Evolutionary conservation across 2,888 invertebrate species (phyloP).

Genomic region (Pristionchus japonicus): DNA sequence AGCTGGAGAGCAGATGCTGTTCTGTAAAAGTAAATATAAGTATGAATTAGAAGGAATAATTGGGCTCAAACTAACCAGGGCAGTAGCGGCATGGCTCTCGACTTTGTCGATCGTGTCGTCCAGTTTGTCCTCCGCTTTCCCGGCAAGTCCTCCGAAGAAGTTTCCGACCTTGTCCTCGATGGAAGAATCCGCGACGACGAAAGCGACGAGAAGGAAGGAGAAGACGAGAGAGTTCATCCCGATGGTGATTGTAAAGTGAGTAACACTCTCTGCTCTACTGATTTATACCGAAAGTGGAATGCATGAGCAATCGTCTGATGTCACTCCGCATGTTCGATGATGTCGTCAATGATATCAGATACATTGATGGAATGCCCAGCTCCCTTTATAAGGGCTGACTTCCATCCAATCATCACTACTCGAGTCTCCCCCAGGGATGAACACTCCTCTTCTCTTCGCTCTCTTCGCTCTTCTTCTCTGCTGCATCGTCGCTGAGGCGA

Average conservation of each 20-base stretch:
- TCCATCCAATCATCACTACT: not conserved
- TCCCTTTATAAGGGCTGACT: not conserved
- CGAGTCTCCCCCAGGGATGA: slow-evolving; percentile 2
- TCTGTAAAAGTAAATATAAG: not conserved
- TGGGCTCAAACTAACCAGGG: not conserved
- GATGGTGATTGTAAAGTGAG: slow-evolving; percentile 4
- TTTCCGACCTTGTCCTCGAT: not conserved
- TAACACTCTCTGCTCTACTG: not conserved
- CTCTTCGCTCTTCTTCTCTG: not conserved
- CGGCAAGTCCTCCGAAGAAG: not conserved
- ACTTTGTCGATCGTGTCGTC: not conserved
- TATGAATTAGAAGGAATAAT: not conserved
- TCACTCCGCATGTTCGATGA: not conserved
- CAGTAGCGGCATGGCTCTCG: not conserved
- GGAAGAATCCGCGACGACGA: not conserved
- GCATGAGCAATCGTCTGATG: slow-evolving; percentile 29
- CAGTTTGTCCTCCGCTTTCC: not conserved
- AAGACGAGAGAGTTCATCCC: not conserved
- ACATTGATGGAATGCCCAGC: not conserved
- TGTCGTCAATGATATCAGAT: not conserved
- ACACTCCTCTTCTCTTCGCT: not conserved
- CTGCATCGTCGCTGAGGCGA: not conserved
- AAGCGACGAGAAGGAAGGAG: not conserved
- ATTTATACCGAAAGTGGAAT: not conserved
- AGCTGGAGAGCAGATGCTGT: not conserved